These are phyloP conservation scores for Morpho achilles DNA, from an alignment of 2,888 invertebrate genomes.

Conservation along the genomic window DNA sequence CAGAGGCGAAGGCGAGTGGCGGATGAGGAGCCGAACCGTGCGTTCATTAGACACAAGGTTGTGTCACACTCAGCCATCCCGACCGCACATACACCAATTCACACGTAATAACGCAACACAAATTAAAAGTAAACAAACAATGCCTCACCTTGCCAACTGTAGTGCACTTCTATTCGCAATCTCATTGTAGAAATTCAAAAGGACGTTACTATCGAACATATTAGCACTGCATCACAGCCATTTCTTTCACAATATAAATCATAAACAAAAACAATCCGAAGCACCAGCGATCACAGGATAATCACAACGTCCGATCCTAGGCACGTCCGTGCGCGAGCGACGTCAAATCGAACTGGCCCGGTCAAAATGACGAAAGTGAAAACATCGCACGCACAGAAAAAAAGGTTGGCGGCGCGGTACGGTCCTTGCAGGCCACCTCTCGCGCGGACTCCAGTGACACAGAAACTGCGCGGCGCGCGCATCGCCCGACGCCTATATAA, in stretches of 20 bases:
- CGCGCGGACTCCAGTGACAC: constrained; percentile 76
- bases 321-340: constrained; percentile 77
- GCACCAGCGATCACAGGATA: constrained; percentile 73
- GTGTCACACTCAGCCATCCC: constrained; percentile 47
- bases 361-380: constrained; percentile 80
- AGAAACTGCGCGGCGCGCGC: constrained; percentile 74
- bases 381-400: constrained; percentile 78
- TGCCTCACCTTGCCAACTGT: constrained; percentile 75
- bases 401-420: constrained; percentile 70
- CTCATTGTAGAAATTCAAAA: constrained; percentile 77
- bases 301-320: constrained; percentile 67
- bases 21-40: constrained; percentile 68
- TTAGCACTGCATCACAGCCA: constrained; percentile 78
- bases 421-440: constrained; percentile 77
- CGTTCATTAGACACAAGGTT: constrained; percentile 77
- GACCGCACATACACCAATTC: constrained; percentile 32
- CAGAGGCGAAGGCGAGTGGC: constrained; percentile 75
- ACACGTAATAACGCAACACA: constrained; percentile 24
- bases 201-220: constrained; percentile 74
- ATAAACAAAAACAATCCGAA: constrained; percentile 68
- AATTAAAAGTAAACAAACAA: constrained; percentile 63
- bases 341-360: constrained; percentile 77
- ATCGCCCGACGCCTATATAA: constrained; percentile 75
- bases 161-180: constrained; percentile 75
- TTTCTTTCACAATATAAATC: constrained; percentile 57